Evolutionary conservation across 1,140 invertebrate species (phyloP).

Genomic region (Neelides sp.): DNA sequence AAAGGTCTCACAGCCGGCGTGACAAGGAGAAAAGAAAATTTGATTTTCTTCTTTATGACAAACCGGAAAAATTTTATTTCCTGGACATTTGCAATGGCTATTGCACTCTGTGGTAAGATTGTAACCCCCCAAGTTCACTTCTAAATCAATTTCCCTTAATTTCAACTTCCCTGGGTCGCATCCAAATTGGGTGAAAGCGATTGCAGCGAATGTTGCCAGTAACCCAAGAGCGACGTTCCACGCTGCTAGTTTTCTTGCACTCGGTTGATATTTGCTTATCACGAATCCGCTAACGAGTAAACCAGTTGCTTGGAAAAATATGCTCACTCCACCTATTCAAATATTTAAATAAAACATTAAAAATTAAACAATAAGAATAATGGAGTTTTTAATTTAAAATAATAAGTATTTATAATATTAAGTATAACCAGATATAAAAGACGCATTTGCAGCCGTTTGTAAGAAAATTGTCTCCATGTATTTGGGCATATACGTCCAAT

Average conservation of each 20-base stretch:
- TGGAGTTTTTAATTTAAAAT: neutral
- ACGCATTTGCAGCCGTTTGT: constrained; percentile 54
- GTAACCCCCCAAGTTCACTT: constrained; percentile 12
- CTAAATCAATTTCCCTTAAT: constrained; percentile 7
- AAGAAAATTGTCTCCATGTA: constrained; percentile 62
- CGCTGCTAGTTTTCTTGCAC: constrained; percentile 50
- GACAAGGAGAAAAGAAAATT: constrained; percentile 32
- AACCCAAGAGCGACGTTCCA: constrained; percentile 60
- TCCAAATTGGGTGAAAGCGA: constrained; percentile 54
- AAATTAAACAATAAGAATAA: constrained; percentile 10
- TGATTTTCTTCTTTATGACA: constrained; percentile 28
- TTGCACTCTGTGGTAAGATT: constrained; percentile 29
- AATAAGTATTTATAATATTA: constrained; percentile 1
- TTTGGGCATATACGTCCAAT: constrained; percentile 62
- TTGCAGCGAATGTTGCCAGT: constrained; percentile 48
- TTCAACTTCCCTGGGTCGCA: constrained; percentile 38
- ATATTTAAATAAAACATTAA: constrained; percentile 1
- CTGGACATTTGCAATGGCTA: constrained; percentile 29
- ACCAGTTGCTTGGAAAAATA: constrained; percentile 58
- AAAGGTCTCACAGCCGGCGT: constrained; percentile 30
- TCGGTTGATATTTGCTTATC: constrained; percentile 54
- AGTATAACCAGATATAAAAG: constrained; percentile 48
- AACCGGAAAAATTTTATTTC: constrained; percentile 27
- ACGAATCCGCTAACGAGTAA: constrained; percentile 53
- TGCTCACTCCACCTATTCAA: constrained; percentile 42